A percentile compares a stretch with the other conserved stretches of the same genome.
phyloP scores from a whole-genome alignment of 1,140 invertebrate genomes.

The Camponotus floridanus region DNA sequence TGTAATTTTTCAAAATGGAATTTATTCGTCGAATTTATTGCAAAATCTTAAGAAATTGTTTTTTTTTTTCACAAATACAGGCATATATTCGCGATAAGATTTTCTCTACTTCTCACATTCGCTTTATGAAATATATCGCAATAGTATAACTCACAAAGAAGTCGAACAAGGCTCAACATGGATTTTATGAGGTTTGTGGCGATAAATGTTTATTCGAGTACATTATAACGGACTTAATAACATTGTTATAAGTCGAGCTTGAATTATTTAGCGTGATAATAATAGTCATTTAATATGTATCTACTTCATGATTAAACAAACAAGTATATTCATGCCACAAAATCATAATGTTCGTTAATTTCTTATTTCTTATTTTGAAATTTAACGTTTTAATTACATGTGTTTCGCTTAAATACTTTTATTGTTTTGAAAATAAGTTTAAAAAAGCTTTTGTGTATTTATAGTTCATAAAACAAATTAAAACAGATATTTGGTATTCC shows the following conservation, averaged over 20 bases:
- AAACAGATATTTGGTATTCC: not conserved
- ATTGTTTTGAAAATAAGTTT: not conserved
- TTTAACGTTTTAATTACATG: not conserved
- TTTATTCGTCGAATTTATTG: constrained; percentile 1
- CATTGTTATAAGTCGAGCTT: not conserved
- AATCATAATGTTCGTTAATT: not conserved
- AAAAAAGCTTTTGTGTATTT: not conserved
- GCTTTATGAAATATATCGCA: not conserved
- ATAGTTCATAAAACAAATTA: not conserved
- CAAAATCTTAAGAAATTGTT: not conserved
- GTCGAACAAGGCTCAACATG: not conserved
- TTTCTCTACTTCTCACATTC: not conserved
- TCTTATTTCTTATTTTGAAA: not conserved
- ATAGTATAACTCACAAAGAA: not conserved
- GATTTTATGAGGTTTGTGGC: not conserved
- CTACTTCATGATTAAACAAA: constrained; percentile 30
- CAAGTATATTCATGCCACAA: not conserved
- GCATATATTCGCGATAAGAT: not conserved
- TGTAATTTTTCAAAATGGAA: not conserved
- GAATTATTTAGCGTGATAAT: constrained; percentile 24
- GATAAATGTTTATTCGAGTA: constrained; percentile 37
- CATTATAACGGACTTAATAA: constrained; percentile 13
- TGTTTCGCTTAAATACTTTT: not conserved
- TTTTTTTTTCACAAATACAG: not conserved
- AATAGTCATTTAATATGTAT: not conserved